phyloP scores from a whole-genome alignment of 2,113 vertebrate genomes.

The Oryzias curvinotus region DNA sequence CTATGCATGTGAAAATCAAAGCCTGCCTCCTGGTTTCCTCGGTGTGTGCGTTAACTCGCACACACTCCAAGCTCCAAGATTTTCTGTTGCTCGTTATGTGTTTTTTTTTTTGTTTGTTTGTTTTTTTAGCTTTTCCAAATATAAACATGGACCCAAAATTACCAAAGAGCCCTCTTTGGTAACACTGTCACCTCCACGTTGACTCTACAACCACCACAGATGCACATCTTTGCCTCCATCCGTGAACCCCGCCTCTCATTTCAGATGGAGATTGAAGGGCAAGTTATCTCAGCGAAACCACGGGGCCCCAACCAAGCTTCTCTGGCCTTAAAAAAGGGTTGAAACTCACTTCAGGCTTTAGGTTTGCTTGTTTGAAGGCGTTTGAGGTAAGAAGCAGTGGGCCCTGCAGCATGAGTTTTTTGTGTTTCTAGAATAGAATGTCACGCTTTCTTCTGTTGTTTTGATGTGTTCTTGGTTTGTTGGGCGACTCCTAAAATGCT shows the following conservation, averaged over 20 bases:
- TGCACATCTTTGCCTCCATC: slow-evolving; percentile 59
- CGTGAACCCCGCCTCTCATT: slow-evolving; percentile 68
- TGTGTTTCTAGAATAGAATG: slow-evolving; percentile 43
- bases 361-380: slow-evolving; percentile 72
- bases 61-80: slow-evolving; percentile 44
- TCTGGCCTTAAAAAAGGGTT: too few relatives aligned
- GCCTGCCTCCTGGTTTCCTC: slow-evolving; percentile 47
- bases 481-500: slow-evolving; percentile 41
- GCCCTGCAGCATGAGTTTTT: slow-evolving; percentile 60
- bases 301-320: too few relatives aligned
- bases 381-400: slow-evolving; percentile 57
- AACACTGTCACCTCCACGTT: slow-evolving; percentile 43
- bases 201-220: slow-evolving; percentile 50
- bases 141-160: too few relatives aligned
- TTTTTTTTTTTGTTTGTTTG: not conserved
- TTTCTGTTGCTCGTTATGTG: not conserved
- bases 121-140: slow-evolving; percentile 17
- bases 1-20: slow-evolving; percentile 68
- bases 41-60: slow-evolving; percentile 17
- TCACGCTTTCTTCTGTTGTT: slow-evolving; percentile 54
- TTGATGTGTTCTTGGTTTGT: slow-evolving; percentile 51
- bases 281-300: not conserved
- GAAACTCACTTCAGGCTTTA: slow-evolving; percentile 24
- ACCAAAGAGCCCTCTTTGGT: not conserved
- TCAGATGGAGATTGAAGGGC: slow-evolving; percentile 66